phyloP scores from a whole-genome alignment of 64 coral and sea anemone species.

The Pachyseris speciosa region DNA sequence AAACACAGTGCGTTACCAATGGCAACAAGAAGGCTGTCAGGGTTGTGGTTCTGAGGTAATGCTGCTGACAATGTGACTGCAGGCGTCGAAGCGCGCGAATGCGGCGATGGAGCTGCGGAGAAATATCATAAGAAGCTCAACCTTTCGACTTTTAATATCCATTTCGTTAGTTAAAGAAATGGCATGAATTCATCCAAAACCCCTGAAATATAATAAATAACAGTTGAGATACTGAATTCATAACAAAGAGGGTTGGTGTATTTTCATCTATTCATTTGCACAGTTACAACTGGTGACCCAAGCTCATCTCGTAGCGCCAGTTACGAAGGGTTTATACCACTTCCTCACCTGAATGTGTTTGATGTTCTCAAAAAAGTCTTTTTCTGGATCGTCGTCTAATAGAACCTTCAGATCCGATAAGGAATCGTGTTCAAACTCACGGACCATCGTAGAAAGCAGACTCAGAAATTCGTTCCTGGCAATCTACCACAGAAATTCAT shows the following conservation, averaged over 20 bases:
- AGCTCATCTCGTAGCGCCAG: neutral
- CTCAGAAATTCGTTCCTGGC: conserved; percentile 86
- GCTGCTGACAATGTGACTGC: conserved; percentile 65
- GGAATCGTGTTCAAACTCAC: conserved; percentile 72
- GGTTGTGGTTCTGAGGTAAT: conserved; percentile 58
- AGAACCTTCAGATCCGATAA: conserved; percentile 68
- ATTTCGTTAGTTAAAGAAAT: no score
- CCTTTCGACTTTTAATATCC: no score
- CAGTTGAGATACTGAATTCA: no score
- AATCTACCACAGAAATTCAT: conserved; percentile 25
- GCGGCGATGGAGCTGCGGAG: conserved; percentile 88
- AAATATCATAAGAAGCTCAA: no score
- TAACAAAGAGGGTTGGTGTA: no score
- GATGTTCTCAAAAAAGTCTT: conserved; percentile 99
- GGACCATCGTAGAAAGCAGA: conserved; percentile 66
- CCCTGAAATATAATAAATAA: no score
- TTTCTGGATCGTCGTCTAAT: conserved; percentile 80
- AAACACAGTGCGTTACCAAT: conserved; percentile 84
- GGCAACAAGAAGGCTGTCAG: conserved; percentile 83
- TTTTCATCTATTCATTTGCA: no score
- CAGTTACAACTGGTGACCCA: no score
- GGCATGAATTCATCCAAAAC: no score
- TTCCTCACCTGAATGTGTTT: conserved; percentile 93
- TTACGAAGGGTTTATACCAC: neutral
- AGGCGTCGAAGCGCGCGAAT: conserved; percentile 84